Base-by-base conservation (phyloP, 1,140 invertebrate species). In the Sminthurinus signatus region DNA sequence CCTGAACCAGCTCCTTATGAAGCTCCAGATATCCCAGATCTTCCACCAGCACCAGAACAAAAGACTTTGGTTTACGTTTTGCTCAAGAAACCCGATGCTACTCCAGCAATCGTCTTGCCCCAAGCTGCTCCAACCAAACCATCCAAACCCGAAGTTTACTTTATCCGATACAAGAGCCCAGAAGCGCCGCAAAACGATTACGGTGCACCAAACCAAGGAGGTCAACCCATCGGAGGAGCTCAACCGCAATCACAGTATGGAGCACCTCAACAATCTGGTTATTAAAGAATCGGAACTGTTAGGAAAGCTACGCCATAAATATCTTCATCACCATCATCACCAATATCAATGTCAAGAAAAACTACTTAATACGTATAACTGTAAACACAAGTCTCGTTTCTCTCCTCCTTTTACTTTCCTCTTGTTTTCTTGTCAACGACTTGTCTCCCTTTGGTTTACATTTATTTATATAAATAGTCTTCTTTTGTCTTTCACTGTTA, bases 21-120 rank as follows among this genome's bases (percentile, higher is more conserved):
- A 4, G n/a, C 51, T 51, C 52, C 63, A 4, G 57, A 65, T n/a
- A 60, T 65, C 28, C 55, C 62, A 28, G 58, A 57, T 12, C 17
- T 64, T 8, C 50, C 52, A 27, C 67, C 67, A 44, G 28, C 42
- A 42, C 67, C 63, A 29, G 86, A 89, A 78, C 86, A 89, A 76
- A 91, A 91, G 81, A 91, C 89, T 19, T 80, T 91, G 60, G 88
- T 91, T 72, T 91, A 91, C 78, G 89, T 91, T 28, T 77, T 91
- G 76, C 87, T 89, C 62, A 90, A 90, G 83, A 88, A 86, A 76
- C 88, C 88, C 67, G 87, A 90, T 75, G 86, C 89, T 54, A 84
- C 85, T 12, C 86, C 86, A 69, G 85, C 88, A 72, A 84, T 91
- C 75, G 80, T 79, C 69, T 82, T 91, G 55, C 85, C 86, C 17